Evolutionary conservation across 2,113 vertebrate genomes (phyloP).

Genomic region (Coptodon rendalli): DNA sequence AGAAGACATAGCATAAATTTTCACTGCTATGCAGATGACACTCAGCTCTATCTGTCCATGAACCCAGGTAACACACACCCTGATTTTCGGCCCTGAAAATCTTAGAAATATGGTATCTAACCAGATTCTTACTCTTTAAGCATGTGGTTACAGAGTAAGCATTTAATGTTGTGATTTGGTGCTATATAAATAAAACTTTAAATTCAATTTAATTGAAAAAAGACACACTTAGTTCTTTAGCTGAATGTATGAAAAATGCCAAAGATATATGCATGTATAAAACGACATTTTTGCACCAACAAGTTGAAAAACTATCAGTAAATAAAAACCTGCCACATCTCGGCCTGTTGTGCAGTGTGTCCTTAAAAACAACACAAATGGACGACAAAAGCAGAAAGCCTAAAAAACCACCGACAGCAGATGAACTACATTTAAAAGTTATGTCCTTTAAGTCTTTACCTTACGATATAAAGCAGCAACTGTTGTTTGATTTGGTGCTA

Average conservation of each 20-base stretch:
- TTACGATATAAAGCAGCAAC: background rate
- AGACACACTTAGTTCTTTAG: background rate
- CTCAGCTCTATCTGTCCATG: background rate
- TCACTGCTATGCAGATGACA: background rate
- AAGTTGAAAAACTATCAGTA: background rate
- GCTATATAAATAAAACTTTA: fast-evolving
- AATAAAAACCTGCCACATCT: background rate
- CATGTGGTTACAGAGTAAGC: background rate
- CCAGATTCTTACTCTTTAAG: fast-evolving
- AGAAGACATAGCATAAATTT: background rate
- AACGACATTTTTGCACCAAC: background rate
- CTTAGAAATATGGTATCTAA: background rate
- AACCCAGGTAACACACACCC: background rate
- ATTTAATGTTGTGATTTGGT: background rate
- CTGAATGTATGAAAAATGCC: background rate
- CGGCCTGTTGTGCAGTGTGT: background rate
- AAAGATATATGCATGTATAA: background rate
- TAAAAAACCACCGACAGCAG: background rate
- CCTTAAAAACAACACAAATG: background rate
- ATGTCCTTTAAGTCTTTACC: background rate
- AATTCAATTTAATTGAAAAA: background rate
- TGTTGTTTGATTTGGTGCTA: background rate
- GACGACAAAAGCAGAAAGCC: background rate
- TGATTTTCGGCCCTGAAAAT: fast-evolving
- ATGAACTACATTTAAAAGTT: background rate